phyloP scores from a whole-genome alignment of 37 sponge, comb jelly and placozoan species.

The Amphimedon queenslandica region DNA sequence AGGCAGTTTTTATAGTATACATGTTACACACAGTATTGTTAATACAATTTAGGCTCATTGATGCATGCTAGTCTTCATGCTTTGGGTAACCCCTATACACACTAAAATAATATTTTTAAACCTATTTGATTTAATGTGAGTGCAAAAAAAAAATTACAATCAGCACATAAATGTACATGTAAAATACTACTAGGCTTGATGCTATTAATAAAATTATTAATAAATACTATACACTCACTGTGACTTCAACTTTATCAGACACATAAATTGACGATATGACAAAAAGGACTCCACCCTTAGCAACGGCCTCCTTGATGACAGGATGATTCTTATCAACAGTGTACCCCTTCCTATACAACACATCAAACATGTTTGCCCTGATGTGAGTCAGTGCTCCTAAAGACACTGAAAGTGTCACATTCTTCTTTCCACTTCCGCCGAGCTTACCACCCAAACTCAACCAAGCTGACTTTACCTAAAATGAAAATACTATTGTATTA shows the following conservation, averaged over 20 bases:
- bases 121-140: too few relatives aligned
- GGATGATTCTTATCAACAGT: constrained; percentile 42
- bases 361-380: constrained; percentile 16
- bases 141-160: too few relatives aligned
- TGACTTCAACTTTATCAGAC: constrained; percentile 14
- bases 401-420: constrained; percentile 13
- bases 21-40: too few relatives aligned
- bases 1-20: too few relatives aligned
- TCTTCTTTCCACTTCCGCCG: constrained; percentile 29
- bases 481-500: too few relatives aligned
- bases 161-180: too few relatives aligned
- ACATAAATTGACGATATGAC: constrained; percentile 49
- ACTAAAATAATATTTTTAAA: too few relatives aligned
- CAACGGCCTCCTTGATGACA: constrained; percentile 43
- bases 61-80: too few relatives aligned
- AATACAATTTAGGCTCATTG: too few relatives aligned
- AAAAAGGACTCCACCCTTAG: constrained; percentile 33
- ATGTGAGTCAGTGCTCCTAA: constrained; percentile 53
- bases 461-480: constrained; percentile 17
- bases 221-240: neutral
- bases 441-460: constrained; percentile 13
- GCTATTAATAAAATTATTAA: too few relatives aligned
- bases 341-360: neutral
- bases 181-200: too few relatives aligned
- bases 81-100: too few relatives aligned